phyloP scores from a whole-genome alignment of 2,797 vertebrate species.

The Florisuga fusca region DNA sequence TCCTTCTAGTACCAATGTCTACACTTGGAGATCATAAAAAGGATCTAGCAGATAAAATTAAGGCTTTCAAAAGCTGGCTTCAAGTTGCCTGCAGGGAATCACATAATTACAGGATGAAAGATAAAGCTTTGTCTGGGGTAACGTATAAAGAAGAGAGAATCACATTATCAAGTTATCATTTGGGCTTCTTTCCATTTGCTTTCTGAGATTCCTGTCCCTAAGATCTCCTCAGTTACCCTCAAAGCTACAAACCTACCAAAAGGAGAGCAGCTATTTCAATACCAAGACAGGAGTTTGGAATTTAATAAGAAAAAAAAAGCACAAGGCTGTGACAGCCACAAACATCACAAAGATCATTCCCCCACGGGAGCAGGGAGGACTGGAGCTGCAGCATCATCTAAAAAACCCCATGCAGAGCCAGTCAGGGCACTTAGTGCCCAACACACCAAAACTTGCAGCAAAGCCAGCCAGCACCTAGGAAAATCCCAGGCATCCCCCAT shows the following conservation, averaged over 20 bases:
- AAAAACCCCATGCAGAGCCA: background rate
- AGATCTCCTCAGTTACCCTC: background rate
- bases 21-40: background rate
- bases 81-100: background rate
- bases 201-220: background rate
- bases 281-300: background rate
- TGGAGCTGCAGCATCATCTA: background rate
- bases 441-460: background rate
- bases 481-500: background rate
- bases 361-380: background rate
- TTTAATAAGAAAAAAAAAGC: background rate
- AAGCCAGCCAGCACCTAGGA: background rate
- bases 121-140: slow-evolving; percentile 9
- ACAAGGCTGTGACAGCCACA: background rate
- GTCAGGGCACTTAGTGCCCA: background rate
- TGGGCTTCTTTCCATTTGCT: background rate
- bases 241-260: background rate
- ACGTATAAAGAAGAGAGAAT: background rate
- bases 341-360: background rate
- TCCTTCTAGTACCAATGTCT: background rate
- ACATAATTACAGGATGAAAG: slow-evolving; percentile 27
- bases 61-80: background rate
- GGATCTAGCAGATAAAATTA: slow-evolving; percentile 21
- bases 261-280: background rate
- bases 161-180: background rate